Base-by-base conservation (phyloP, 2,888 invertebrate species). In the Ommatoiulus sabulosus region DNA sequence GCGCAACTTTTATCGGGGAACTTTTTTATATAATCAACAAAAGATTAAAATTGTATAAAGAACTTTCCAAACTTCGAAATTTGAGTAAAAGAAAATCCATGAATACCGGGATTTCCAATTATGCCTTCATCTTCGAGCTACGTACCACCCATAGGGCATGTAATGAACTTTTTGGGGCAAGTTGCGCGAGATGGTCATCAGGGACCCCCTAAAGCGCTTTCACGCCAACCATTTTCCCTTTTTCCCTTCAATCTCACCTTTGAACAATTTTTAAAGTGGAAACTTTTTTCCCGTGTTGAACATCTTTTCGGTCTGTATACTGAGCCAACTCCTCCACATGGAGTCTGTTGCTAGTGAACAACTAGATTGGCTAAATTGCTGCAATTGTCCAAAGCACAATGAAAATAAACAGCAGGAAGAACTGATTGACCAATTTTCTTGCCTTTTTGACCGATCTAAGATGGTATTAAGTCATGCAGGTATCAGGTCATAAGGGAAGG, bases 311-410 rank as follows among this genome's bases (percentile, higher is more conserved):
- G 5, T 24, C 72, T 72, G 20, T 80, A n/a, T n/a, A 80, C 80
- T 24, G 72, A 80, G 80, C 80, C 63, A 80, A 35, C 35, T 80
- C 35, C 80, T 35, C 80, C 35, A 80, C 80, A 80, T 80, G 80
- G 80, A 80, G 80, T 35, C 80, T 80, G 80, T 20, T 80, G 80
- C 8, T 80, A 8, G 80, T 80, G 35, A 24, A 35, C 35, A 80
- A 80, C 80, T 10, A 80, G 35, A 80, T 35, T 80, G 24, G 35
- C 80, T 80, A 80, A 80, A 80, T 80, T 80, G 80, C 80, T 12
- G 80, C 80, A 80, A 80, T 80, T 80, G 80, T 80, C 20, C 80
- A 80, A 80, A 80, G 20, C 12, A 80, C 80, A 80, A 80, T 80
- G 80, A 80, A 35, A 80, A 35, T 35, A 80, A 80, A 35, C 80